Conservation (phyloP, 2,113 vertebrate species). For the Phodopus roborovskii region DNA sequence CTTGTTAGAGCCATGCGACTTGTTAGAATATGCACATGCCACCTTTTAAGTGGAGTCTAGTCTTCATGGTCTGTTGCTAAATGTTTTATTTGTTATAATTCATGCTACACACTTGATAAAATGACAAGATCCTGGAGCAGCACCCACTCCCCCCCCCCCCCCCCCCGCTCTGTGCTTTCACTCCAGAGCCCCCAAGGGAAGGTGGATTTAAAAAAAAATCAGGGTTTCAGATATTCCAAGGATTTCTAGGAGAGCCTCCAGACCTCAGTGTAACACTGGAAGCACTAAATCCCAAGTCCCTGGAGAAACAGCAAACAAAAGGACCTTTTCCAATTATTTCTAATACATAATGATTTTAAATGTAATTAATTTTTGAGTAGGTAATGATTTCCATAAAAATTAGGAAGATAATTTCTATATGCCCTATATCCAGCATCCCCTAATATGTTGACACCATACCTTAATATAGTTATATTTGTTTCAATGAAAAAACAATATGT, state of each 20-base stretch:
- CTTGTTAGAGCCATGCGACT: not conserved
- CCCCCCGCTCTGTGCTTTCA: not conserved
- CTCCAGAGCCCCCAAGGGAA: not conserved
- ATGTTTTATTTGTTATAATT: not conserved
- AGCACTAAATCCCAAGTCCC: not conserved
- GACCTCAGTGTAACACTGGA: not conserved
- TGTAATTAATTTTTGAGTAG: not conserved
- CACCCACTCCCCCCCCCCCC: not conserved
- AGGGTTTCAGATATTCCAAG: not conserved
- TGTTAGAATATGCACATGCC: not conserved
- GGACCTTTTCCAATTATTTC: not conserved
- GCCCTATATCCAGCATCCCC: not conserved
- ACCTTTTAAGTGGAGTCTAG: not conserved
- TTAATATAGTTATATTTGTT: not conserved
- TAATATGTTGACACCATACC: not conserved
- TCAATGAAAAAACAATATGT: not conserved
- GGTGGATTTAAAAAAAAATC: not conserved
- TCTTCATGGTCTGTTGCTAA: not conserved
- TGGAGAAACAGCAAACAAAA: not conserved
- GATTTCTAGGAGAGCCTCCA: not conserved
- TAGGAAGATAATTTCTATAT: not conserved
- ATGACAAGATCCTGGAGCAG: not conserved
- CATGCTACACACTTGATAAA: not conserved
- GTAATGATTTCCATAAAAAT: conserved; percentile 35
- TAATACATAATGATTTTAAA: not conserved